phyloP scores from a whole-genome alignment of 2,888 invertebrate species.

The Spodoptera exigua region DNA sequence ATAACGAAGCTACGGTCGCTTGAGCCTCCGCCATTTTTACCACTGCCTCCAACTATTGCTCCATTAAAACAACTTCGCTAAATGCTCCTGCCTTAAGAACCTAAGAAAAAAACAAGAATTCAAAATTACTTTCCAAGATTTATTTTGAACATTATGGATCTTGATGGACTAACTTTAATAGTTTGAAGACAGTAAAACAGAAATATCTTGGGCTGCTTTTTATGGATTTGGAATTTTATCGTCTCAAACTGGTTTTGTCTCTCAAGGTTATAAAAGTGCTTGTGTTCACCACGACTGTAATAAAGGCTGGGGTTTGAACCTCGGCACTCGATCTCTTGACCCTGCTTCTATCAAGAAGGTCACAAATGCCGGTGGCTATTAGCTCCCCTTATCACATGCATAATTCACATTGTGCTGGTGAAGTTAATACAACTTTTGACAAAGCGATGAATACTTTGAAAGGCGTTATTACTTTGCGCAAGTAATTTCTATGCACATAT shows the following conservation, averaged over 20 bases:
- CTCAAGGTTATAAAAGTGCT: background rate
- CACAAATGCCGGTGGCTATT: constrained; percentile 23
- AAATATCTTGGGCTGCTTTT: background rate
- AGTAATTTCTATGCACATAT: constrained; percentile 39
- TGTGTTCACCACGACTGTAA: constrained; percentile 12
- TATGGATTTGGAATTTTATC: constrained; percentile 6
- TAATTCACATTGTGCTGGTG: constrained; percentile 43
- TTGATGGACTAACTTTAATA: constrained; percentile 30
- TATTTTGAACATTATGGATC: constrained; percentile 16
- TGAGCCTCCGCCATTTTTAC: background rate
- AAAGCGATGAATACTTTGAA: constrained; percentile 45
- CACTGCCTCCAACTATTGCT: background rate
- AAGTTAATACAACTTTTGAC: constrained; percentile 47
- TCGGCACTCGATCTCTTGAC: constrained; percentile 24
- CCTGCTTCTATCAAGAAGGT: constrained; percentile 23
- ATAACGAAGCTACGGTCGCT: constrained; percentile 29
- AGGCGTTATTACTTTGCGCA: constrained; percentile 13
- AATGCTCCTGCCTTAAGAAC: background rate
- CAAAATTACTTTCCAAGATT: constrained; percentile 26
- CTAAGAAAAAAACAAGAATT: background rate
- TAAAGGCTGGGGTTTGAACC: constrained; percentile 9
- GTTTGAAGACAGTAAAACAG: constrained; percentile 20
- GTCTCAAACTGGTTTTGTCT: background rate
- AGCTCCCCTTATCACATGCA: constrained; percentile 38
- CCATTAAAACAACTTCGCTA: constrained; percentile 7